Percentiles rank a stretch among this genome's conserved stretches.
Evolutionary conservation across 2,113 vertebrate genomes (phyloP).

Genomic region (Hystrix cristata): DNA sequence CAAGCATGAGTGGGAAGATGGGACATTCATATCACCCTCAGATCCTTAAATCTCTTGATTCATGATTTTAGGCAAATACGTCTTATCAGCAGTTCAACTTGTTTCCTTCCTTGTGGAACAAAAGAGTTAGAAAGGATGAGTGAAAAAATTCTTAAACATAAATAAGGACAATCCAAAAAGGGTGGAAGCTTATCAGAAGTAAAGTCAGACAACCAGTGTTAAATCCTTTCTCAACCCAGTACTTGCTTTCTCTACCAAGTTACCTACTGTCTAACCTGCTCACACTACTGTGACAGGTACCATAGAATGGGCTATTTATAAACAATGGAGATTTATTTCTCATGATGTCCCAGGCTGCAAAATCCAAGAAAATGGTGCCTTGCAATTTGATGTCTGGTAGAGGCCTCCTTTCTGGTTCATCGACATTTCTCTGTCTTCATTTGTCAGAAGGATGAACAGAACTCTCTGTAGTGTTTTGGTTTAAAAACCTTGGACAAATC

Average conservation of each 20-base stretch:
- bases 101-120: neutral
- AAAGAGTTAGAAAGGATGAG: neutral
- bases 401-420: neutral
- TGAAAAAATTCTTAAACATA: neutral
- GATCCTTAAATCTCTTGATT: neutral
- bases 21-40: neutral
- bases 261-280: neutral
- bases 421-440: neutral
- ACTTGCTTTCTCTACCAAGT: neutral
- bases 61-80: neutral
- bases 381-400: accelerated
- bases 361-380: neutral
- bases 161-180: neutral
- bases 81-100: neutral
- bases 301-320: neutral
- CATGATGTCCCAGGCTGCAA: too few relatives aligned
- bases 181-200: accelerated
- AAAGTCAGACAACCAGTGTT: neutral
- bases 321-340: neutral
- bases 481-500: neutral
- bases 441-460: too few relatives aligned
- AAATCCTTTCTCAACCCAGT: neutral
- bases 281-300: accelerated
- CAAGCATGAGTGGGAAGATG: neutral
- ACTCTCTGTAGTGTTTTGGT: neutral